A percentile compares a stretch with the other conserved stretches of the same genome.
Conservation (phyloP, 2,888 invertebrate species). For the Galerucella pusilla region DNA sequence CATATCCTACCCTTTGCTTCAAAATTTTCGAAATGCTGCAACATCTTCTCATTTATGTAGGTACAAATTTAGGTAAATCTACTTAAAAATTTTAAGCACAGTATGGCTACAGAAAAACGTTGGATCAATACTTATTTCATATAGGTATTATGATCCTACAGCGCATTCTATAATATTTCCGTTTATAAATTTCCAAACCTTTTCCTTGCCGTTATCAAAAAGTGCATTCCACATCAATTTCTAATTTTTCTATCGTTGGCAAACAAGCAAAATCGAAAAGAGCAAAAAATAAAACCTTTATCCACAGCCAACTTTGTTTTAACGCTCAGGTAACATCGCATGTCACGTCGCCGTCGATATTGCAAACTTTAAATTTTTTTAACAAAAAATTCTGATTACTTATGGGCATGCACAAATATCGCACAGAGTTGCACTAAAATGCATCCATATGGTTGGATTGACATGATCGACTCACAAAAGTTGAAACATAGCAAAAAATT, state of each 20-base stretch:
- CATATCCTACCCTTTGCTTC: too few relatives aligned
- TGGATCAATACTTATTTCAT: too few relatives aligned
- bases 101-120: too few relatives aligned
- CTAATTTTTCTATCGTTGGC: constrained; percentile 21
- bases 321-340: constrained; percentile 40
- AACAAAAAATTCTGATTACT: constrained; percentile 32
- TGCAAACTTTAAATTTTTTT: constrained; percentile 35
- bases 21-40: too few relatives aligned
- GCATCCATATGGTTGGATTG: constrained; percentile 33
- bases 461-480: constrained; percentile 25
- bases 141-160: not conserved
- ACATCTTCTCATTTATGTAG: too few relatives aligned
- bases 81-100: too few relatives aligned
- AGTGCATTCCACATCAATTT: constrained; percentile 24
- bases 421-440: constrained; percentile 36
- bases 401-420: constrained; percentile 40
- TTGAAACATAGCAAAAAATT: constrained; percentile 23
- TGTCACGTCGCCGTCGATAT: constrained; percentile 32
- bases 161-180: not conserved
- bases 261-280: constrained; percentile 16
- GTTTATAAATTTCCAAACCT: not conserved
- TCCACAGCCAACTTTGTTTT: constrained; percentile 35
- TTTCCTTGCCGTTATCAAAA: constrained; percentile 4
- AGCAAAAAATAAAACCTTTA: constrained; percentile 27
- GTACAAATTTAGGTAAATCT: too few relatives aligned